Evolutionary conservation across 2,888 invertebrate genomes (phyloP), one percentile per base, ranked within the genome.

Genomic region (Nasonia oneida): DNA sequence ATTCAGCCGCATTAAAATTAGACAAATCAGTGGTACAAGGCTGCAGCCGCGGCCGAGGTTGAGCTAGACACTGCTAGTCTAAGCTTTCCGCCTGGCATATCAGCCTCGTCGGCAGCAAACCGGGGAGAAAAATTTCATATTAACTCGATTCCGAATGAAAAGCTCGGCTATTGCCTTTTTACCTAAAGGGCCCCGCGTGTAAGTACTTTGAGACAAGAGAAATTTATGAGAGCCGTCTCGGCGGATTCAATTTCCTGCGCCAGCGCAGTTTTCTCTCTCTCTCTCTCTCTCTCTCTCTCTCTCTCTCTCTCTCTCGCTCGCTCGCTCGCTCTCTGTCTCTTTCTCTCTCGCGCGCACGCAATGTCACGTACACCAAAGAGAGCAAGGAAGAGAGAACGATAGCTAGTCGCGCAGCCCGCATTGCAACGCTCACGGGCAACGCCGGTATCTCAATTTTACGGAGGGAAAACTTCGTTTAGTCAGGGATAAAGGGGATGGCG

Each of bases 121-220:
- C 50, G 47, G 18, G 53, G 53, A 81, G 75, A 83, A 85, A 87
- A 87, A 87, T 84, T 77, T 81, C 81, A 85, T 85, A 87, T 87
- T 85, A 87, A 87, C 85, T 87, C 81, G 85, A 87, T 85, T 85
- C 78, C 87, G 76, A 87, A 87, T 87, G 82, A 87, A 87, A 87
- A 85, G 80, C 83, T 73, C 76, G 80, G 84, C 87, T 87, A 85
- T 87, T 87, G 85, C 85, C 79, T 85, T 86, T 83, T 87, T 87
- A 70, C 77, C 78, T 78, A 82, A 82, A 84, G 79, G 84, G 71
- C 57, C 57, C 86, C 79, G 71, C 23, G 78, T 47, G 83, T 86
- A 87, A 85, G 84, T 82, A 87, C 84, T 84, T 84, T 80, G 82
- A 86, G 87, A 87, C 87, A 87, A 87, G 87, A 85, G 85, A 84